Conservation (phyloP, 2,888 invertebrate genomes). For the Achlya flavicornis region DNA sequence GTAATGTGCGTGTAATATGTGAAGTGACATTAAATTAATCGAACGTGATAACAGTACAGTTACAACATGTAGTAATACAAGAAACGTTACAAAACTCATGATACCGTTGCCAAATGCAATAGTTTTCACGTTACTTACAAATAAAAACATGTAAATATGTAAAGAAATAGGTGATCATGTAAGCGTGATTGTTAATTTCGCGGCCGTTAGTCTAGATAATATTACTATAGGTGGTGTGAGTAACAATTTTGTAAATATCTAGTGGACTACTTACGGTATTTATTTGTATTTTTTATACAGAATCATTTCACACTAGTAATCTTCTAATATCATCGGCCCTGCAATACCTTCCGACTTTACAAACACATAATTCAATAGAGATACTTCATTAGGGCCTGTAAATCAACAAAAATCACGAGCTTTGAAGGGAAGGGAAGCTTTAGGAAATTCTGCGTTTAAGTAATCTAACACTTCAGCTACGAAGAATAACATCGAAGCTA, state of each 20-base stretch:
- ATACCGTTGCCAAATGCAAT: constrained; percentile 4
- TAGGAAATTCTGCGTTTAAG: too few relatives aligned
- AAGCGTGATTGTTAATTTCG: constrained; percentile 12
- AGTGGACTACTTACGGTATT: not conserved
- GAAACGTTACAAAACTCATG: not conserved
- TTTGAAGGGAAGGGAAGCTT: too few relatives aligned
- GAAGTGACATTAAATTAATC: not conserved
- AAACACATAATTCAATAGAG: too few relatives aligned
- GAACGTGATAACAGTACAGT: not conserved
- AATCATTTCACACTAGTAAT: not conserved
- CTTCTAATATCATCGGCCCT: too few relatives aligned
- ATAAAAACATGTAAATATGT: constrained; percentile 5
- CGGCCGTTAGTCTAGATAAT: constrained; percentile 15
- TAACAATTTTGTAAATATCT: not conserved
- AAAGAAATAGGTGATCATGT: constrained; percentile 13
- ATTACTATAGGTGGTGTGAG: constrained; percentile 11
- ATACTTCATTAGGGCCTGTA: too few relatives aligned
- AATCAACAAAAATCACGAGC: too few relatives aligned
- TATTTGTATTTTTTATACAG: not conserved
- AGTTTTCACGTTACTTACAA: constrained; percentile 11
- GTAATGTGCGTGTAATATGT: not conserved
- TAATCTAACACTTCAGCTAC: too few relatives aligned
- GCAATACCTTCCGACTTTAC: too few relatives aligned
- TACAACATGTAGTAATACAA: constrained; percentile 5
- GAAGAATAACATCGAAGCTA: not conserved